Conservation (phyloP, 1,140 invertebrate species). For the Notospermus geniculatus region DNA sequence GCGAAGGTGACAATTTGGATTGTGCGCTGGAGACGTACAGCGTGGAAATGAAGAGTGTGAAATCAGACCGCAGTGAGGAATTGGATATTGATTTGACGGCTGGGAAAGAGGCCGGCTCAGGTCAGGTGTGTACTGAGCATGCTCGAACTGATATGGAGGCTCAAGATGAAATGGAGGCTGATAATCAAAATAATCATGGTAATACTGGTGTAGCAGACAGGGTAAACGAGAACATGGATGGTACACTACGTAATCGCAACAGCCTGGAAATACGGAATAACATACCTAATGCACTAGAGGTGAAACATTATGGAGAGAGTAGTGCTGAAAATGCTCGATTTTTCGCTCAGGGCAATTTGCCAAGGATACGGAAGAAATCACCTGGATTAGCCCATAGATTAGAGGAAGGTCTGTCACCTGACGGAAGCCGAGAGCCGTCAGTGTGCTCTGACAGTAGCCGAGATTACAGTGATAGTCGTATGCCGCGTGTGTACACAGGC, state of each 20-base stretch:
- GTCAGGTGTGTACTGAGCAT: background rate
- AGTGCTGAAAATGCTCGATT: constrained; percentile 24
- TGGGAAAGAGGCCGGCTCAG: background rate
- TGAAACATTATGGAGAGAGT: constrained; percentile 48
- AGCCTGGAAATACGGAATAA: constrained; percentile 53
- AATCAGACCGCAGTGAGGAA: background rate
- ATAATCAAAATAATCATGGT: background rate
- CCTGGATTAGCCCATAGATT: constrained; percentile 51
- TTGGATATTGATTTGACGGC: background rate
- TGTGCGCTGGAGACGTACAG: background rate
- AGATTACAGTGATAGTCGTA: constrained; percentile 26
- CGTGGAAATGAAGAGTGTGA: background rate
- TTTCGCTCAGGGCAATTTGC: constrained; percentile 37
- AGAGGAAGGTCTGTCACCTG: constrained; percentile 23
- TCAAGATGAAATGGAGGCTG: background rate
- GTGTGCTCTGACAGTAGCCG: constrained; percentile 16
- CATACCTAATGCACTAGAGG: constrained; percentile 45
- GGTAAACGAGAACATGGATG: constrained; percentile 8
- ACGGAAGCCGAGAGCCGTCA: constrained; percentile 22
- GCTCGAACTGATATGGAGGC: background rate
- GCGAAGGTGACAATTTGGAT: background rate
- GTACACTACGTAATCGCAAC: constrained; percentile 35
- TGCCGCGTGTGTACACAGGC: constrained; percentile 30
- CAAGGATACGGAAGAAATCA: constrained; percentile 50
- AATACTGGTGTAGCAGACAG: constrained; percentile 3